Percentiles rank a stretch among this genome's conserved stretches.
These are phyloP conservation scores for Ceratotherium simum DNA, from an alignment of 2,113 vertebrate species.

Conservation along the genomic window DNA sequence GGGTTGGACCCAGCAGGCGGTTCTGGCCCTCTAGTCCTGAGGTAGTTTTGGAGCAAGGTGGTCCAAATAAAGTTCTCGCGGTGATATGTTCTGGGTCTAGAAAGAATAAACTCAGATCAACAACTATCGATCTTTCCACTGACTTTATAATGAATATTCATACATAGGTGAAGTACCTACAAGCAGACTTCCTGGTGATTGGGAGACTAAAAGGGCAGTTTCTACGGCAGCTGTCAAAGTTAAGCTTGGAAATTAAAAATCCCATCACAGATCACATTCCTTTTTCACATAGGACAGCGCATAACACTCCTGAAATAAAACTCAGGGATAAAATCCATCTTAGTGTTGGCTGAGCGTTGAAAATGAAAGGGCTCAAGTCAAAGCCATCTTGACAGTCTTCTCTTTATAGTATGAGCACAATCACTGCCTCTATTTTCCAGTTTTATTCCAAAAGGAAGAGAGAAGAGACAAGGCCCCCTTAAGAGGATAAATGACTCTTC, in stretches of 20 bases:
- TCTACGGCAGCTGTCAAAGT: background rate
- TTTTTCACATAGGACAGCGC: background rate
- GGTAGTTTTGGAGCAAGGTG: background rate
- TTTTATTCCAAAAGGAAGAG: background rate
- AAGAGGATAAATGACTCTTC: background rate
- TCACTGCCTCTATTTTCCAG: background rate
- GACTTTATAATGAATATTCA: constrained; percentile 10
- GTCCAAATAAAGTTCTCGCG: background rate
- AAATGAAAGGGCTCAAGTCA: background rate
- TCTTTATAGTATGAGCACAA: background rate
- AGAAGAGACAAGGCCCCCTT: background rate
- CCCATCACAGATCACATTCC: background rate
- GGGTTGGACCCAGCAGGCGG: background rate
- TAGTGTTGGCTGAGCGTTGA: background rate
- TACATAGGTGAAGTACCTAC: background rate
- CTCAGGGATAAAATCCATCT: background rate
- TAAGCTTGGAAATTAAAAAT: background rate
- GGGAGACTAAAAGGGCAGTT: background rate
- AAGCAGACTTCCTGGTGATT: background rate
- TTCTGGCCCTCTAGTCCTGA: background rate
- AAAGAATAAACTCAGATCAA: constrained; percentile 13
- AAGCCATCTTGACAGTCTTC: background rate
- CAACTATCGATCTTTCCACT: background rate
- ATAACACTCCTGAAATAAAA: background rate
- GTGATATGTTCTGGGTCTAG: background rate